A percentile compares a stretch with the other conserved stretches of the same genome.
Evolutionary conservation across 1,140 invertebrate genomes (phyloP).

Genomic region (Pogonomyrmex barbatus): DNA sequence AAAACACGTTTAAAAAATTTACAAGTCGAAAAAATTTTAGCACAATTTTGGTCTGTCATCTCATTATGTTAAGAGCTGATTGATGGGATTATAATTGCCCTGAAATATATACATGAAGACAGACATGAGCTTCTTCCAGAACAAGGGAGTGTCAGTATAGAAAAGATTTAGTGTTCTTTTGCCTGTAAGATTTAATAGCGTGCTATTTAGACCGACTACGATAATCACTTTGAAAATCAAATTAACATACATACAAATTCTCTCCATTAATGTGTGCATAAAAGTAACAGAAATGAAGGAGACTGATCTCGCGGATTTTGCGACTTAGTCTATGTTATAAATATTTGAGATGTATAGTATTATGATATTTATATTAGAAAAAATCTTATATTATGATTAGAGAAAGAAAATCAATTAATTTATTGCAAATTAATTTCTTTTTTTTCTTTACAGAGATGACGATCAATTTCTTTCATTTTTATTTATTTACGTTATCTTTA

Average conservation of each 20-base stretch:
- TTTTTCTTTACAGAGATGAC: background rate
- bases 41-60: background rate
- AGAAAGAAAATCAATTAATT: background rate
- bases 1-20: background rate
- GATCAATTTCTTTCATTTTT: background rate
- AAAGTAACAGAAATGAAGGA: slow-evolving; percentile 8
- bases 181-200: background rate
- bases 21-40: background rate
- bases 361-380: background rate
- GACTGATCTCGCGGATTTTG: background rate
- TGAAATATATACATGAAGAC: background rate
- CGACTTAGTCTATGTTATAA: background rate
- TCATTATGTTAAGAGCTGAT: background rate
- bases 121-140: slow-evolving; percentile 12
- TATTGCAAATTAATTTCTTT: slow-evolving; percentile 4
- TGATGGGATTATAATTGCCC: slow-evolving; percentile 47
- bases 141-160: slow-evolving; percentile 4
- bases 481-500: background rate
- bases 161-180: slow-evolving; percentile 22
- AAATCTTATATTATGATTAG: background rate
- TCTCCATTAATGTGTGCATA: background rate
- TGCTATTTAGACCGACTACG: background rate
- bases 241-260: slow-evolving; percentile 5
- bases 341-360: background rate
- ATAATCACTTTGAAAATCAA: slow-evolving; percentile 1